Base-by-base conservation (phyloP, 2,113 vertebrate species). In the Hippocampus zosterae region DNA sequence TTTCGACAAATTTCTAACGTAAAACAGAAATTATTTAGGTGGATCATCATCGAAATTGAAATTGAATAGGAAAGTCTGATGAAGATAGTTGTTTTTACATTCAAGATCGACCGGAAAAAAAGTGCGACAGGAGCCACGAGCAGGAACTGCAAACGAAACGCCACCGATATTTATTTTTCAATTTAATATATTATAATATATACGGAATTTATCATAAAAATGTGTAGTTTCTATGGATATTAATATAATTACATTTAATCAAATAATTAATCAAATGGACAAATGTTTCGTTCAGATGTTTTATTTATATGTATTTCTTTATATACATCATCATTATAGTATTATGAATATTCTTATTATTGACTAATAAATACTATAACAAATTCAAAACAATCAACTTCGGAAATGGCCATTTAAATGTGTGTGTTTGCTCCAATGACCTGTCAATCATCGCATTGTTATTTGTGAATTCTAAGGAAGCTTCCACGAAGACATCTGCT, bases 381-480 rank as follows among this genome's bases (percentile, higher is more conserved):
- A 1, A 44, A 46, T 70, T 50, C 9, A 64, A 64, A 25, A 56
- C n/a, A 52, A 8, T 60, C 6, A 40, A 66, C 23, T 40, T 8
- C 13, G 16, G 2, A 62, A 59, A 65, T 11, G 63, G 75, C 15
- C 41, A 65, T 15, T n/a, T 60, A 33, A 19, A 50, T 67, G 27
- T 67, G 23, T 63, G 10, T 46, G 21, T 46, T 66, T 21, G 44
- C 27, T 59, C 52, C 71, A 13, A 8, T 79, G 71, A 68, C 61
- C 55, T 77, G 64, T 77, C 70, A 81, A 78, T 68, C 61, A 87
- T 81, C 69, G 46, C 33, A 69, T 8, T 71, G 77, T 82, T 75
- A 68, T 75, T 55, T 67, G 73, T 77, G 80, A 66, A 70, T 60
- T 52, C n/a, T 55, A 8, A 50, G 64, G 29, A 37, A 57, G 19